Conservation (phyloP, 2,888 invertebrate genomes). For the Crocallis elinguaria region DNA sequence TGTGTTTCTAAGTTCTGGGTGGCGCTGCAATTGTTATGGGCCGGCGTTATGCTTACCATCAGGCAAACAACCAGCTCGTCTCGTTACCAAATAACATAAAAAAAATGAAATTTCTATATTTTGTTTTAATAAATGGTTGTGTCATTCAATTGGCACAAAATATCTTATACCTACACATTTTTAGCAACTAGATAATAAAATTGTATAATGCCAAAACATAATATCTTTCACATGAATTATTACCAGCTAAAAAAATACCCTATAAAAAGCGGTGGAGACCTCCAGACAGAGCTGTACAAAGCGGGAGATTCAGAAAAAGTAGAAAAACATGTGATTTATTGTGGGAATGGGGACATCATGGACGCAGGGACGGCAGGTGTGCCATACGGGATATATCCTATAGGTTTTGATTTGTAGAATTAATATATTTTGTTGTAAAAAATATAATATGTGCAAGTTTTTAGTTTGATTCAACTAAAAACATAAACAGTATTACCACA, state of each 20-base stretch:
- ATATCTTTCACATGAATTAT: conserved; percentile 20
- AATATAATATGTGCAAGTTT: too few species aligned
- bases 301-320: conserved; percentile 34
- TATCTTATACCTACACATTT: not conserved
- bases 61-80: too few species aligned
- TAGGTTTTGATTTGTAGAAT: not conserved
- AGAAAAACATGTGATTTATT: conserved; percentile 42
- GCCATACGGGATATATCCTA: not conserved
- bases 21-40: too few species aligned
- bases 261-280: conserved; percentile 20
- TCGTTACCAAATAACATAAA: too few species aligned
- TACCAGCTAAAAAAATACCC: conserved; percentile 27
- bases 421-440: too few species aligned
- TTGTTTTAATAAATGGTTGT: too few species aligned
- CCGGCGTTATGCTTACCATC: too few species aligned
- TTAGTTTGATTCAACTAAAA: too few species aligned
- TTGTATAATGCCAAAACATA: conserved; percentile 24
- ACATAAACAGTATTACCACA: too few species aligned
- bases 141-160: too few species aligned
- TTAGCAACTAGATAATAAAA: conserved; percentile 7
- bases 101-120: too few species aligned
- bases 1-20: too few species aligned
- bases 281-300: conserved; percentile 24
- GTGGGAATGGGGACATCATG: conserved; percentile 42
- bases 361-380: conserved; percentile 38